phyloP scores from a whole-genome alignment of 2,113 vertebrate genomes.

The Seriola dumerili region DNA sequence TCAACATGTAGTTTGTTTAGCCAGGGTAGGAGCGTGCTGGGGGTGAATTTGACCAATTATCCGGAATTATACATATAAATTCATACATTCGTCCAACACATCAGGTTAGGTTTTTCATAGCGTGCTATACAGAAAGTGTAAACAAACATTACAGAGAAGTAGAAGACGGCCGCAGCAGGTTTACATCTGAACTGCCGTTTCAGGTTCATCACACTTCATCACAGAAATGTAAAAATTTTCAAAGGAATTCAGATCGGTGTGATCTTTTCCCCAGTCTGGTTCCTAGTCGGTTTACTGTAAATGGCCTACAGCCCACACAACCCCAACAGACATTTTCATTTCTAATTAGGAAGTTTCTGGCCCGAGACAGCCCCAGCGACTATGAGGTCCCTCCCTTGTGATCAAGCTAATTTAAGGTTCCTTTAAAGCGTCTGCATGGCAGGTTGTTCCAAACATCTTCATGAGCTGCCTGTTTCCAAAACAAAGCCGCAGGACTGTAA shows the following conservation, averaged over 20 bases:
- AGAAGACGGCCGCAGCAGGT: neutral
- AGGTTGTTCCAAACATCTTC: slow-evolving; percentile 68
- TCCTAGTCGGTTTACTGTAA: slow-evolving; percentile 46
- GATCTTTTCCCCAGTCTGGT: slow-evolving; percentile 56
- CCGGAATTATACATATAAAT: neutral
- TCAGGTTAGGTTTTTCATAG: too few relatives aligned
- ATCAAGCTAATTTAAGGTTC: slow-evolving; percentile 70
- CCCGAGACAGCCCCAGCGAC: slow-evolving; percentile 26
- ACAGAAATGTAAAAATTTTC: slow-evolving; percentile 32
- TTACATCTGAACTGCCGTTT: slow-evolving; percentile 20
- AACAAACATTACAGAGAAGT: slow-evolving; percentile 13
- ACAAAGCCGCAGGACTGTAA: slow-evolving; percentile 70
- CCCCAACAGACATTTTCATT: slow-evolving; percentile 50
- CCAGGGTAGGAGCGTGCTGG: neutral
- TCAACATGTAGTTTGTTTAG: slow-evolving; percentile 13
- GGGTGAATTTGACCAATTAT: neutral
- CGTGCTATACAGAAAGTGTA: slow-evolving; percentile 10
- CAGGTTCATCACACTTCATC: slow-evolving; percentile 63
- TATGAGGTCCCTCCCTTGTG: slow-evolving; percentile 41
- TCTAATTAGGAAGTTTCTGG: slow-evolving; percentile 68
- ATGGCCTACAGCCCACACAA: slow-evolving; percentile 41
- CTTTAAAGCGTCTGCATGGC: slow-evolving; percentile 46
- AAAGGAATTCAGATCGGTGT: slow-evolving; percentile 40
- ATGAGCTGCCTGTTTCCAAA: slow-evolving; percentile 66
- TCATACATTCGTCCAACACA: neutral